A percentile compares a stretch with the other conserved stretches of the same genome.
phyloP scores from a whole-genome alignment of 1,140 invertebrate genomes.

The Drosophila repletoides region DNA sequence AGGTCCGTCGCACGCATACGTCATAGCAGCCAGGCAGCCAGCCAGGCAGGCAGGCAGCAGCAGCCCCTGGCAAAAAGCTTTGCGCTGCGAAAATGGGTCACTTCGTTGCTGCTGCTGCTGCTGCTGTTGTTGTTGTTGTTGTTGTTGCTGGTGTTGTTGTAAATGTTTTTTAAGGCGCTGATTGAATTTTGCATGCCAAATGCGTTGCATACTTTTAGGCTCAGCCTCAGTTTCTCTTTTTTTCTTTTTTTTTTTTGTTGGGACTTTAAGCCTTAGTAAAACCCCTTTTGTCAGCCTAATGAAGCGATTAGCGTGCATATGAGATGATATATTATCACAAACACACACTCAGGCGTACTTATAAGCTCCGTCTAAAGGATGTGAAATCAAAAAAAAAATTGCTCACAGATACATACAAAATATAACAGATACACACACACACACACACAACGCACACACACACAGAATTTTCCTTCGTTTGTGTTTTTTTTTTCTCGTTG shows the following conservation, averaged over 20 bases:
- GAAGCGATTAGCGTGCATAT: slow-evolving; percentile 74
- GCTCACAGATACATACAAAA: slow-evolving; percentile 26
- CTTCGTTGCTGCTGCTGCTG: slow-evolving; percentile 28
- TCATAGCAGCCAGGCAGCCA: no score
- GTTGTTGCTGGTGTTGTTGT: slow-evolving; percentile 44
- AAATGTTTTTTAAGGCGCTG: slow-evolving; percentile 32
- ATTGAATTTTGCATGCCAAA: slow-evolving; percentile 77
- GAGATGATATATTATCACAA: slow-evolving; percentile 32
- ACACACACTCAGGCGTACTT: background rate
- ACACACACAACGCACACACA: slow-evolving; percentile 1
- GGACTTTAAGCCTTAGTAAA: slow-evolving; percentile 28
- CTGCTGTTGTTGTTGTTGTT: slow-evolving; percentile 31
- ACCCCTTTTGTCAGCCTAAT: slow-evolving; percentile 52
- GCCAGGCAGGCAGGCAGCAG: no score
- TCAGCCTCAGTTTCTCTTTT: no score
- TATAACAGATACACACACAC: slow-evolving; percentile 18
- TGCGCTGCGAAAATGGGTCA: slow-evolving; percentile 72
- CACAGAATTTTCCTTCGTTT: background rate
- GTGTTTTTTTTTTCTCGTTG: background rate
- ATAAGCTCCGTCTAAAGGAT: background rate
- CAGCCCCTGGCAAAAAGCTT: slow-evolving; percentile 75
- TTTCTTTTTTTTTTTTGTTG: no score
- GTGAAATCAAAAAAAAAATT: background rate
- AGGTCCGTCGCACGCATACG: slow-evolving; percentile 49
- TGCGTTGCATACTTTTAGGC: slow-evolving; percentile 45